Conservation (phyloP, 2,888 invertebrate species). For the Caenorhabditis becei region DNA sequence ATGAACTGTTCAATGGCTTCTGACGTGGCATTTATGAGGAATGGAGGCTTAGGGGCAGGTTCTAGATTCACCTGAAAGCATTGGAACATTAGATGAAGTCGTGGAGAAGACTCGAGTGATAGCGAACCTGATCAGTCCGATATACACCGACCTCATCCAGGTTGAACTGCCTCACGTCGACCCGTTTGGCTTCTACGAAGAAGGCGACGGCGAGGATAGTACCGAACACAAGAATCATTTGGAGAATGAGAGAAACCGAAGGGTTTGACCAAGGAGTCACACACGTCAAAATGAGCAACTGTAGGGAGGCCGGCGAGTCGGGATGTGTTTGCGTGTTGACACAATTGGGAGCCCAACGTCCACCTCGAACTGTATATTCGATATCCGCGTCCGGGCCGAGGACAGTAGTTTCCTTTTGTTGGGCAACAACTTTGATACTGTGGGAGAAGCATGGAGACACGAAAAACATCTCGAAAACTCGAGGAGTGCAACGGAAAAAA, state of each 20-base stretch:
- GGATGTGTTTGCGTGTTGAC: constrained; percentile 47
- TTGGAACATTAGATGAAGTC: background rate
- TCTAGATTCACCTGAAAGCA: constrained; percentile 52
- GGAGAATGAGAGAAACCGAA: background rate
- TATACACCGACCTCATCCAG: constrained; percentile 56
- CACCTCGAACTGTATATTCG: constrained; percentile 22
- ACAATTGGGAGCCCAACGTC: constrained; percentile 15
- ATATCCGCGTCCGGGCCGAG: constrained; percentile 30
- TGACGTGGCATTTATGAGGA: constrained; percentile 69
- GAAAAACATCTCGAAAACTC: constrained; percentile 27
- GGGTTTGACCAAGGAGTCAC: background rate
- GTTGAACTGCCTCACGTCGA: constrained; percentile 57
- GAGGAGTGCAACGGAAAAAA: no score
- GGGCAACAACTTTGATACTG: constrained; percentile 20
- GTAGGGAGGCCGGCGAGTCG: background rate
- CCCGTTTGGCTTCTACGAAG: background rate
- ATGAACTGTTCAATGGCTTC: constrained; percentile 73
- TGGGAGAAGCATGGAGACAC: background rate
- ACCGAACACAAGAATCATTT: background rate
- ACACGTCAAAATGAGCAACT: constrained; percentile 33
- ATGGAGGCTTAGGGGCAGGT: constrained; percentile 70
- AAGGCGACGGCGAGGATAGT: background rate
- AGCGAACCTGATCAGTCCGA: constrained; percentile 55
- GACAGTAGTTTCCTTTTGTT: background rate
- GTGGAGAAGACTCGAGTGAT: background rate